A percentile compares a stretch with the other conserved stretches of the same genome.
Evolutionary conservation across 2,888 invertebrate genomes (phyloP).

Genomic region (Mermis nigrescens): DNA sequence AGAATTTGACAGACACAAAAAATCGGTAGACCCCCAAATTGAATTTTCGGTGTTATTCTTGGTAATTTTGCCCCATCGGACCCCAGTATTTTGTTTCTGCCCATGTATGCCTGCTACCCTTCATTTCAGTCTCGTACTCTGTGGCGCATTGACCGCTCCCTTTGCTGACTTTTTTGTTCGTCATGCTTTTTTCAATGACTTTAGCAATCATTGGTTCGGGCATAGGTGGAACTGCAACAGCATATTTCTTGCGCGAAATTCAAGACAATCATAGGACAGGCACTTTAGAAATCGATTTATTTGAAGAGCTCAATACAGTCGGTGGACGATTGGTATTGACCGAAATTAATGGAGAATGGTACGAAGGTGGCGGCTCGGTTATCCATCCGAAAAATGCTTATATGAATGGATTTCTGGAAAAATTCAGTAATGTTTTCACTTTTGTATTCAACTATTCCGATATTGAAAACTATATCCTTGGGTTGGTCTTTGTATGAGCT

Average conservation of each 20-base stretch:
- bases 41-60: no score
- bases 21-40: no score
- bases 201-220: constrained; percentile 44
- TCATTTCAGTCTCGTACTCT: no score
- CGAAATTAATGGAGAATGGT: constrained; percentile 36
- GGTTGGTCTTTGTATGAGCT: no score
- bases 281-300: constrained; percentile 36
- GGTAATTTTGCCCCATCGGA: no score
- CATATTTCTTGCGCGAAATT: constrained; percentile 41
- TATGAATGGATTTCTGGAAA: constrained; percentile 40
- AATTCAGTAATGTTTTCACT: constrained; percentile 15
- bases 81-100: no score
- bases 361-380: constrained; percentile 45
- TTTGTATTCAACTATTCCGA: neutral
- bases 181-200: no score
- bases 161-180: no score
- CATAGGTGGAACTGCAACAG: constrained; percentile 44
- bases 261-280: constrained; percentile 21
- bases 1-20: no score
- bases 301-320: constrained; percentile 38
- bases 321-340: constrained; percentile 43
- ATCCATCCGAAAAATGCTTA: constrained; percentile 44
- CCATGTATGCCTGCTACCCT: no score
- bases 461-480: neutral
- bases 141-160: no score